Evolutionary conservation across 1,140 invertebrate genomes (phyloP).

Genomic region (Spodoptera litura): DNA sequence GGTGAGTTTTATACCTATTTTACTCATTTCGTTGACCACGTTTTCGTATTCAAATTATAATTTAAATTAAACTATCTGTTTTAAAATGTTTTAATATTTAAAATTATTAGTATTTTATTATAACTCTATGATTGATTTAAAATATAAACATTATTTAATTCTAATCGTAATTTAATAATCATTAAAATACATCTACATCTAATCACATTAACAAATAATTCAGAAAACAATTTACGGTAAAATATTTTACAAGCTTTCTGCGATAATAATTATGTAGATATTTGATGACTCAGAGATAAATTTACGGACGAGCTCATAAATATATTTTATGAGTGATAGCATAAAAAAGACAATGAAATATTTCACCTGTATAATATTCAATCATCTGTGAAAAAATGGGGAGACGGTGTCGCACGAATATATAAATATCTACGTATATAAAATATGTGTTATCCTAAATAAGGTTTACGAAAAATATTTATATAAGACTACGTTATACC

Average conservation of each 20-base stretch:
- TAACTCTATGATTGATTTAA: too few species aligned
- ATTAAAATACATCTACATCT: too few species aligned
- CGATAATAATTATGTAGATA: conserved; percentile 2
- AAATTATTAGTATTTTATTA: too few species aligned
- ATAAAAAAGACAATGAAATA: conserved; percentile 18
- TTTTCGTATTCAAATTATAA: conserved; percentile 12
- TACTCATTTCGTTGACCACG: neutral
- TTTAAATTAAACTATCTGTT: neutral
- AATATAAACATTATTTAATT: too few species aligned
- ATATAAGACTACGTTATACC: conserved; percentile 16
- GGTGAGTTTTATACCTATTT: conserved; percentile 56
- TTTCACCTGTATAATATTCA: neutral
- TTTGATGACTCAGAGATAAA: neutral
- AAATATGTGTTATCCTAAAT: conserved; percentile 30
- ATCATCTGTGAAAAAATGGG: neutral
- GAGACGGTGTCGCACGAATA: neutral
- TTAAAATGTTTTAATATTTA: too few species aligned
- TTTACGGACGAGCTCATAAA: conserved; percentile 8
- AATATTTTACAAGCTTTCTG: conserved; percentile 13
- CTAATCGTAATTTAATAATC: too few species aligned
- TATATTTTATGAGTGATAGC: conserved; percentile 12
- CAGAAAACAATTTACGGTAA: neutral
- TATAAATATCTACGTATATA: neutral
- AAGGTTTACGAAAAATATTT: conserved; percentile 41
- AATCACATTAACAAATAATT: too few species aligned